Evolutionary conservation across 2,797 vertebrate species (phyloP).

Genomic region (Zalophus californianus): DNA sequence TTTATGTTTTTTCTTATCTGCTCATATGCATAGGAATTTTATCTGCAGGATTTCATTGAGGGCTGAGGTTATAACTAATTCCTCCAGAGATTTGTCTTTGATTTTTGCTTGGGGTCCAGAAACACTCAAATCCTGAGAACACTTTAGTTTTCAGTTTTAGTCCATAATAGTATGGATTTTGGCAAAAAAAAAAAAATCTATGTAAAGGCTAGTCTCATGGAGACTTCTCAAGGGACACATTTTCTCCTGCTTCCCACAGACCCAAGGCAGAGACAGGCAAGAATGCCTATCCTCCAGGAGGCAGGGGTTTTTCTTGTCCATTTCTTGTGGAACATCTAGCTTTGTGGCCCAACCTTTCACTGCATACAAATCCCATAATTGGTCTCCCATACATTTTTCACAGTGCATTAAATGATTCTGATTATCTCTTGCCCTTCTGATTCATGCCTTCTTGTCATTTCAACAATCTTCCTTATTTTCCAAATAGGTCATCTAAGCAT

Average conservation of each 20-base stretch:
- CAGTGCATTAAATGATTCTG: not conserved
- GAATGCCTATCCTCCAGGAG: not conserved
- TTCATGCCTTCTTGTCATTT: not conserved
- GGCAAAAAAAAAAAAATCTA: not conserved
- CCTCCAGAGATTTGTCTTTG: not conserved
- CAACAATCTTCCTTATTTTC: not conserved
- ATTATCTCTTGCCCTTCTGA: not conserved
- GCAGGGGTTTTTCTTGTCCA: not conserved
- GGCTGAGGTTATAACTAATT: not conserved
- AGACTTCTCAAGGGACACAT: not conserved
- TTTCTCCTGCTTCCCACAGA: not conserved
- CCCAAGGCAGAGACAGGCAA: not conserved
- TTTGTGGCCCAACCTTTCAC: not conserved
- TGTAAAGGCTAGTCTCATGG: not conserved
- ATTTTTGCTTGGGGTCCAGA: not conserved
- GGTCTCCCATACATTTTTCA: not conserved
- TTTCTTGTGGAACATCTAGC: not conserved
- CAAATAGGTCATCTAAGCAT: not conserved
- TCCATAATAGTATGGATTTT: not conserved
- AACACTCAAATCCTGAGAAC: not conserved
- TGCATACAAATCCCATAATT: not conserved
- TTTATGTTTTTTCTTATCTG: not conserved
- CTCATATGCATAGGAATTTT: not conserved
- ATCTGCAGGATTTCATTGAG: constrained; percentile 2
- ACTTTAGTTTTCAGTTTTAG: constrained; percentile 12